phyloP scores from a whole-genome alignment of 2,888 invertebrate species.

The Acleris literana region DNA sequence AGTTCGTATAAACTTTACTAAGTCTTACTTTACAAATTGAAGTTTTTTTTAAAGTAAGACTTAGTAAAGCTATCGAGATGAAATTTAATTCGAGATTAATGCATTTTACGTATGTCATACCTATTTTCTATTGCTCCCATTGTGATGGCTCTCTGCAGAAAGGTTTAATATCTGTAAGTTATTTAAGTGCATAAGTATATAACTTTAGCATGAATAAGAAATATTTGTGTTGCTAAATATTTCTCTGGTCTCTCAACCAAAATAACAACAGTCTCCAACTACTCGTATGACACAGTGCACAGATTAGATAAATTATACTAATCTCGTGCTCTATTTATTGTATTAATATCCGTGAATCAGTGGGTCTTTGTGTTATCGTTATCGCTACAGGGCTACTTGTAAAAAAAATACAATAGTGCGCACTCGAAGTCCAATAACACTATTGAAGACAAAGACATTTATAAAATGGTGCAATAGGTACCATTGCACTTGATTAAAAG shows the following conservation, averaged over 20 bases:
- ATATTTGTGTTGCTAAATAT: neutral
- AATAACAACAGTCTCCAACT: neutral
- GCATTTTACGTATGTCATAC: no score
- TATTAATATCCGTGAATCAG: conserved; percentile 15
- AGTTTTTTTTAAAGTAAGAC: no score
- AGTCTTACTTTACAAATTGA: no score
- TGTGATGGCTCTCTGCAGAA: no score
- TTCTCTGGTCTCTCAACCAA: neutral
- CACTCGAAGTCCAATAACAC: neutral
- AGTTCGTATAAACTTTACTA: no score
- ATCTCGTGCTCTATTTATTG: conserved; percentile 5
- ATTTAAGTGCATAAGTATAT: no score
- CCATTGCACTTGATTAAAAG: no score
- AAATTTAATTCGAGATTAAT: no score
- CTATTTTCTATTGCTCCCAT: no score
- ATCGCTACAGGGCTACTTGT: conserved; percentile 3
- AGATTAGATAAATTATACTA: conserved; percentile 16
- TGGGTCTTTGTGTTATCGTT: conserved; percentile 12
- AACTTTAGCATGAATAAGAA: no score
- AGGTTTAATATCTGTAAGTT: no score
- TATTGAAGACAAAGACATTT: conserved; percentile 1
- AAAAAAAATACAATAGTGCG: conserved; percentile 6
- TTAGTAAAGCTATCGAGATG: no score
- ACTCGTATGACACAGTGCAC: neutral
- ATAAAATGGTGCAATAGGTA: neutral